A percentile compares a stretch with the other conserved stretches of the same genome.
phyloP scores from a whole-genome alignment of 2,797 vertebrate genomes.

The Sciurus carolinensis region DNA sequence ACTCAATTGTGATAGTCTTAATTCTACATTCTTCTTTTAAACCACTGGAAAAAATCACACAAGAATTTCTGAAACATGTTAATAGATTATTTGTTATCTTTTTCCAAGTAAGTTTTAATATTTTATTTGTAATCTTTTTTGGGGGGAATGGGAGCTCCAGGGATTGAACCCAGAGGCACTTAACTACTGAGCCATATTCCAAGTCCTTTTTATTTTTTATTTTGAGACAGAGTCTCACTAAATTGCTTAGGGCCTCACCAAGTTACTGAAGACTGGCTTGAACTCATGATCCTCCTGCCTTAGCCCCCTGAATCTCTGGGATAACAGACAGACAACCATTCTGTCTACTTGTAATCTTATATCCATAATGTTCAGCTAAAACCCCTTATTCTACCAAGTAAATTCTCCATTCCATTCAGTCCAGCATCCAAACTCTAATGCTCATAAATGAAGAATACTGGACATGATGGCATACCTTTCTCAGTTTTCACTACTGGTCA shows the following conservation, averaged over 20 bases:
- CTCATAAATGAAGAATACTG: neutral
- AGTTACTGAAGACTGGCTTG: too few species aligned
- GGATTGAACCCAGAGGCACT: too few species aligned
- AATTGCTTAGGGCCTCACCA: too few species aligned
- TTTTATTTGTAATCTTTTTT: neutral
- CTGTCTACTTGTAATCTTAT: neutral
- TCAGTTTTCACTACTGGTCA: slow-evolving; percentile 21
- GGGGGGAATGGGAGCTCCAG: too few species aligned
- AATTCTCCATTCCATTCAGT: neutral
- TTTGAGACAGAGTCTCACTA: too few species aligned
- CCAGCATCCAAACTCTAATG: neutral
- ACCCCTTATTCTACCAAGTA: neutral
- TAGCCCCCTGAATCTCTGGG: too few species aligned
- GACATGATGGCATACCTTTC: neutral
- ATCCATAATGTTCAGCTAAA: neutral
- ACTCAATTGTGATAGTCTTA: slow-evolving; percentile 15
- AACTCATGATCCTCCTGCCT: too few species aligned
- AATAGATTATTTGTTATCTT: slow-evolving; percentile 25
- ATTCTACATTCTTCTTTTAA: slow-evolving; percentile 49
- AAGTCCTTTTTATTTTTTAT: too few species aligned
- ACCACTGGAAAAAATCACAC: neutral
- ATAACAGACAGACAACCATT: too few species aligned
- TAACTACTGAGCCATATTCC: too few species aligned
- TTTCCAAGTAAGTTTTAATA: slow-evolving; percentile 16
- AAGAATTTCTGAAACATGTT: slow-evolving; percentile 46